Percentiles rank a stretch among this genome's conserved stretches.
These are phyloP conservation scores for Myoxocephalus aenaeus DNA, from an alignment of 2,797 vertebrate species.

Conservation along the genomic window DNA sequence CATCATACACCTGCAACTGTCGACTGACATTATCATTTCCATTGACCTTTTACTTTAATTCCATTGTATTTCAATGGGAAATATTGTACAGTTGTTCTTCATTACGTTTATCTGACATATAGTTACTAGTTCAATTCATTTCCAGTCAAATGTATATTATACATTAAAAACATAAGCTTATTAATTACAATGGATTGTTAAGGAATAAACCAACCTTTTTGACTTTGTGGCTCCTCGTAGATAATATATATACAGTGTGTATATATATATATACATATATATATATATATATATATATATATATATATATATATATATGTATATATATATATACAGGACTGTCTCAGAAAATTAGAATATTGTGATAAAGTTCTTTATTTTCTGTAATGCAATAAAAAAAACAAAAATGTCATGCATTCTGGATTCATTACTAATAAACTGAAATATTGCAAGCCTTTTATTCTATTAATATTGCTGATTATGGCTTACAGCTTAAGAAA, in stretches of 20 bases:
- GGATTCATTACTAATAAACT: no score
- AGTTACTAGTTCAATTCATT: background rate
- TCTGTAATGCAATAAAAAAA: no score
- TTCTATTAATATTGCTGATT: no score
- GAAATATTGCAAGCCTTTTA: no score
- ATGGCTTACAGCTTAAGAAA: no score
- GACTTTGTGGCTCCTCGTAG: background rate
- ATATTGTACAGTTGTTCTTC: background rate
- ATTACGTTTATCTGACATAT: background rate
- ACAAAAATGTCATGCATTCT: no score
- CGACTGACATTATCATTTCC: slow-evolving; percentile 1
- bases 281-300: background rate
- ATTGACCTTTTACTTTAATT: background rate
- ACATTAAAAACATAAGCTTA: background rate
- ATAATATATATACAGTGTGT: background rate
- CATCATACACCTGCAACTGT: background rate
- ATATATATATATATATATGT: no score
- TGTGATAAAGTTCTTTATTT: no score
- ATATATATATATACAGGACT: background rate
- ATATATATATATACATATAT: background rate
- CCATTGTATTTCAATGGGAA: background rate
- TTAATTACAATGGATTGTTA: background rate
- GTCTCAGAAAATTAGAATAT: no score
- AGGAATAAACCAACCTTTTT: background rate
- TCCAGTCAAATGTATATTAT: background rate